phyloP scores from a whole-genome alignment of 2,888 invertebrate species.

The Corythucha ciliata region DNA sequence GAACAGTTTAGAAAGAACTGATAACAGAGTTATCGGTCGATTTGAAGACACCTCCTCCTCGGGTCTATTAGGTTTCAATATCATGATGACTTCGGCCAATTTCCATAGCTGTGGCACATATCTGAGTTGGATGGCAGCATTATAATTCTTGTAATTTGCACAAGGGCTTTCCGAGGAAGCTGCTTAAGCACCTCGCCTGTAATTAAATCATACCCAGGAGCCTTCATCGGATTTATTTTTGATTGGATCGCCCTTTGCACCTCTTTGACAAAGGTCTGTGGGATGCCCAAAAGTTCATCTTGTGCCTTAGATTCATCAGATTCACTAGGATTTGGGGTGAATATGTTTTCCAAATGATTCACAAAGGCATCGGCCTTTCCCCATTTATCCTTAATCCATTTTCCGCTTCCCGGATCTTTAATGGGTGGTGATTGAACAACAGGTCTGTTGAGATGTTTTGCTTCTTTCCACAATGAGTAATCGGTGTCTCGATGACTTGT shows the following conservation, averaged over 20 bases:
- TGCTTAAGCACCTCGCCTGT: neutral
- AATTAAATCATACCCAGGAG: slow-evolving; percentile 8
- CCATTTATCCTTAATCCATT: neutral
- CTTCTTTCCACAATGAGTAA: slow-evolving; percentile 2
- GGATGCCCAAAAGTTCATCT: slow-evolving; percentile 1
- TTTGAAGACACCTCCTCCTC: neutral
- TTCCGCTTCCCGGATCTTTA: neutral
- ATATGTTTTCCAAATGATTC: neutral
- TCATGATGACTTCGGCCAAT: neutral
- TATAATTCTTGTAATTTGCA: slow-evolving; percentile 5
- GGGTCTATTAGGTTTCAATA: neutral
- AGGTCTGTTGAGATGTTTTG: slow-evolving; percentile 3
- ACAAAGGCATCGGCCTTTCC: slow-evolving; percentile 11
- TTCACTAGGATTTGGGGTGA: neutral
- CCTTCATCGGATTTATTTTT: slow-evolving; percentile 6
- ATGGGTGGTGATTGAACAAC: slow-evolving; percentile 6
- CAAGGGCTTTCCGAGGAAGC: slow-evolving; percentile 1
- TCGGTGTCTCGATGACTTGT: slow-evolving; percentile 5
- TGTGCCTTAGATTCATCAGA: neutral
- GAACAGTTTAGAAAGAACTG: neutral
- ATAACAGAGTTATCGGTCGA: slow-evolving; percentile 3
- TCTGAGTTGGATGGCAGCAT: neutral
- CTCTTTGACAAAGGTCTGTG: slow-evolving; percentile 2
- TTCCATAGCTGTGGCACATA: slow-evolving; percentile 2
- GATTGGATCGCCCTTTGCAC: slow-evolving; percentile 4